Conservation (phyloP, 2,797 vertebrate species). For the Macroramphosus scolopax region DNA sequence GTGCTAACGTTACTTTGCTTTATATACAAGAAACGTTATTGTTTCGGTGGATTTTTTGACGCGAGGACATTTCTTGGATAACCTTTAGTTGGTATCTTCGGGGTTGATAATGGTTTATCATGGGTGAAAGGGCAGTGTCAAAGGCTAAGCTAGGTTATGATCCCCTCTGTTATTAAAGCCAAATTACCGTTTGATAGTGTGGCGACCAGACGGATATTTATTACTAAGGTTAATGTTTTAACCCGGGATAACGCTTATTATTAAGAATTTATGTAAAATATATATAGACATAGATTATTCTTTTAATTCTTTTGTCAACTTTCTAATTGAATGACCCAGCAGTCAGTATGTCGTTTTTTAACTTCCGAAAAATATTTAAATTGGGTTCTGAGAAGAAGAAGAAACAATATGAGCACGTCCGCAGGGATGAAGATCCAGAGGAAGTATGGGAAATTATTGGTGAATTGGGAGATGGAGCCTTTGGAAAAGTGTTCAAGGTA, state of each 20-base stretch:
- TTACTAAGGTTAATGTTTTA: conserved; percentile 10
- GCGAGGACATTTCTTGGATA: not conserved
- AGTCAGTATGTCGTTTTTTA: conserved; percentile 91
- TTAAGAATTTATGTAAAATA: not conserved
- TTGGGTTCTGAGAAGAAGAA: conserved; percentile 93
- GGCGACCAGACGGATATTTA: conserved; percentile 8
- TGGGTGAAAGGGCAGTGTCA: conserved; percentile 36
- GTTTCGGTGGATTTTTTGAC: conserved; percentile 2
- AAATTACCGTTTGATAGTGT: not conserved
- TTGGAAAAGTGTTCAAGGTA: conserved; percentile 98
- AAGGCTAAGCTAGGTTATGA: conserved; percentile 60
- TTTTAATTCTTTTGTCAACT: conserved; percentile 20
- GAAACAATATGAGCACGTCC: conserved; percentile 96
- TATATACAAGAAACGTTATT: conserved; percentile 13
- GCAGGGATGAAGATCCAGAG: conserved; percentile 92
- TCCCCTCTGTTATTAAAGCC: conserved; percentile 27
- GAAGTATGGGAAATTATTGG: conserved; percentile 95
- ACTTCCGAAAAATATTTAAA: conserved; percentile 98
- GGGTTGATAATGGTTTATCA: conserved; percentile 20
- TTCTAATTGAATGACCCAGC: conserved; percentile 17
- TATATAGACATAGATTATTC: not conserved
- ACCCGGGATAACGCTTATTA: not conserved
- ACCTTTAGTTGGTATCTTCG: not conserved
- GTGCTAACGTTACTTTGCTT: conserved; percentile 26
- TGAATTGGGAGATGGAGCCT: conserved; percentile 94